Base-by-base conservation (phyloP, 2,888 invertebrate species). In the Erebia aethiops region DNA sequence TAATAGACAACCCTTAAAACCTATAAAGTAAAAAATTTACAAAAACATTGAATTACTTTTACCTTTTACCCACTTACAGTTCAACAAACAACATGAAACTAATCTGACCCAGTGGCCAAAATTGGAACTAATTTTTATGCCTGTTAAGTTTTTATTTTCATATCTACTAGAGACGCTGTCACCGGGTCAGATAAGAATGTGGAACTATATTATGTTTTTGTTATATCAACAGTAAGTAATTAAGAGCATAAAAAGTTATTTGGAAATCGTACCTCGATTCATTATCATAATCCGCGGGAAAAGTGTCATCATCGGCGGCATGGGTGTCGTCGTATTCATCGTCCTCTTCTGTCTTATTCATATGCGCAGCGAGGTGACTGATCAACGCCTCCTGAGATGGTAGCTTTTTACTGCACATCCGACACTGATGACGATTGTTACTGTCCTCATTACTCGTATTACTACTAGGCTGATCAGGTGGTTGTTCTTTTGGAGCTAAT, bases 361-460 rank as follows among this genome's bases (percentile, higher is more conserved):
- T 88, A 73, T 94, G 94, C 14, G 85, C 86, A 0, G 92, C 89
- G 21, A 94, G 77, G 74, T 94, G 94, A 68, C 81, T 83, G 67
- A 93, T 89, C 18, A 94, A 84, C 70, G 79, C 75, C 11, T 87
- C 88, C 73, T 93, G 92, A 5, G 87, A 81, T 5, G 83, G 74
- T 56, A 93, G 79, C 75, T 85, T 86, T 78, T 86, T 86, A 64
- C 72, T 80, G 73, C 94, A 94, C 81, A 92, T 87, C 41, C 92
- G 84, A 77, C 94, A 93, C 66, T 89, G 86, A 61, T 82, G 83
- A 35, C 46, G 26, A 43, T 70, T 68, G 1, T 68, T 46, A 9
- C 70, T 61, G 1, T 69, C 67, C 2, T 67, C 41, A 7, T 69
- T 62, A 2, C 69, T 9, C 7, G 63, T 69, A 21, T 3, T 43